Conservation (phyloP, 2,888 invertebrate species). For the Limnephilus auricula region DNA sequence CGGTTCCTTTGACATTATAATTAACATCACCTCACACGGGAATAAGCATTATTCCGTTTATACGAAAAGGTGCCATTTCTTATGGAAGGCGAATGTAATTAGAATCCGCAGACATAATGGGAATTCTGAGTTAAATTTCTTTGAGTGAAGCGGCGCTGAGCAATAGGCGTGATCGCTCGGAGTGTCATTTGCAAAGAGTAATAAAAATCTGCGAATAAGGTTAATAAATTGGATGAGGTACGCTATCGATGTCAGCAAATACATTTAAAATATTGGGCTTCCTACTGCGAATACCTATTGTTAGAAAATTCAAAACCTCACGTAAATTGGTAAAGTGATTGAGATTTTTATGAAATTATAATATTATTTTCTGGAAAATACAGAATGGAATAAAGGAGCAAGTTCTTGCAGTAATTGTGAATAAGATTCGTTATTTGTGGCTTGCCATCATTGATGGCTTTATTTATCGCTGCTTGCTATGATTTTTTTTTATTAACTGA, state of each 20-base stretch:
- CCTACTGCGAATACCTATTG: not conserved
- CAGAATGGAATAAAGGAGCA: no score
- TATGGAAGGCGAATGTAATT: conserved; percentile 31
- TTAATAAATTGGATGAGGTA: not conserved
- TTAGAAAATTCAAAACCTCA: no score
- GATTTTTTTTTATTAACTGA: no score
- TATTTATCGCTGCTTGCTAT: no score
- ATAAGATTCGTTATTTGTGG: no score
- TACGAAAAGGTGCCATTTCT: conserved; percentile 4
- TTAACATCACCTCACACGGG: not conserved
- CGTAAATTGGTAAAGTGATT: no score
- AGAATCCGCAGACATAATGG: conserved; percentile 8
- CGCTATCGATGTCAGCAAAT: not conserved
- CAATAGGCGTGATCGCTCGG: not conserved
- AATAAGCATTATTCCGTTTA: conserved; percentile 6
- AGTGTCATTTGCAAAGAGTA: not conserved
- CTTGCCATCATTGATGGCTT: no score
- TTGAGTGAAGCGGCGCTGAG: not conserved
- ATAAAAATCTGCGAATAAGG: not conserved
- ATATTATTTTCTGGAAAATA: no score
- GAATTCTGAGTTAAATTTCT: conserved; percentile 19
- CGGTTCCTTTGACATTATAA: not conserved
- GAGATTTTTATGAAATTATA: no score
- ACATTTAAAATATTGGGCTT: not conserved
- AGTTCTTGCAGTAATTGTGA: no score